Evolutionary conservation across 2,113 vertebrate genomes (phyloP), one percentile per base, ranked within the genome.

Genomic region (Dromas ardeola): DNA sequence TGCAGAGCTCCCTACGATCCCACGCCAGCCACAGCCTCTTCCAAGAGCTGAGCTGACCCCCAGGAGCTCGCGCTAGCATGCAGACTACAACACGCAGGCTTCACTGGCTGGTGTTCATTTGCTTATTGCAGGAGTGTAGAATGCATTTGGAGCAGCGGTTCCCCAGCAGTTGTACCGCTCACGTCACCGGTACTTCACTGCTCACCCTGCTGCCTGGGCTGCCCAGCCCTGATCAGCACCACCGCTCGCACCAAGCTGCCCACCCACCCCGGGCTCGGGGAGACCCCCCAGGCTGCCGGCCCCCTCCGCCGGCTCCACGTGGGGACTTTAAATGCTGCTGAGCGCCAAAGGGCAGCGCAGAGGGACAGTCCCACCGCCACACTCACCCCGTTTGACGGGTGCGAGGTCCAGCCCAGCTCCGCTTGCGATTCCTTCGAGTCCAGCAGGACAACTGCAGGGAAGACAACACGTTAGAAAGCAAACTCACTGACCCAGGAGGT

Each of bases 341-440:
- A 65, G 59, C 59, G 8, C 34, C 59, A 2, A 9, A 15, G 7
- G 67, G 19, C 56, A 8, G 29, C 4, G 1, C 43, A 36, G 40
- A 15, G 21, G 27, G 34, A 53, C 45, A 5, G 69, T 10, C 21
- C 42, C 49, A 9, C n/a, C 61, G 6, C 73, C 11, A 95, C 98
- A 10, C 95, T 98, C 97, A 99, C 99, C 97, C 99, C 99, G 32
- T 99, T 99, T 6, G 98, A 98, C 1, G 99, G 99, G 88, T 98
- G 98, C 1, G 99, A 98, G 15, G 99, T 99, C 99, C 99, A 99
- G 85, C 99, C 99, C 92, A 99, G 97, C 95, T 99, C 99, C 2
- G 99, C 99, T 93, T 99, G 99, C 3, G 99, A 99, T 84, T 99
- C 99, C 97, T 99, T 99, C 15, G 99, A 99, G 97, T 99, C 99